A percentile compares a stretch with the other conserved stretches of the same genome.
Evolutionary conservation across 2,113 vertebrate genomes (phyloP).

Genomic region (Ophiodon elongatus): DNA sequence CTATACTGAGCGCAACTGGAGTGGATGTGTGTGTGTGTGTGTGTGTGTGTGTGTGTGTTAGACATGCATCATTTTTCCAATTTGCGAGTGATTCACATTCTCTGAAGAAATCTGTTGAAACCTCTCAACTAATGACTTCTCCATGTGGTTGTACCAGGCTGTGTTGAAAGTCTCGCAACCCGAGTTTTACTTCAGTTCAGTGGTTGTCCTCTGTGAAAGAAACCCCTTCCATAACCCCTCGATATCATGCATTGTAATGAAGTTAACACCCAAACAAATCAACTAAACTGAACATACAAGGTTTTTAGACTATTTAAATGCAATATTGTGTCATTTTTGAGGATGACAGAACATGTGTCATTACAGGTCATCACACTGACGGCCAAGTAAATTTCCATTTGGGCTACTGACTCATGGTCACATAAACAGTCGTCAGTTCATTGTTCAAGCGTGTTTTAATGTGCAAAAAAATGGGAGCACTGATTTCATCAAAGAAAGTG

Average conservation of each 20-base stretch:
- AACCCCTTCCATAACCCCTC: neutral
- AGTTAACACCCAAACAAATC: neutral
- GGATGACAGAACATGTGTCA: conserved; percentile 48
- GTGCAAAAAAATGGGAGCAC: conserved; percentile 37
- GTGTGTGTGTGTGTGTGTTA: conserved; percentile 32
- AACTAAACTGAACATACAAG: neutral
- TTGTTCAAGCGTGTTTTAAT: conserved; percentile 33
- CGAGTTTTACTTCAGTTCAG: neutral
- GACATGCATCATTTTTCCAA: neutral
- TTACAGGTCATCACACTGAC: conserved; percentile 28
- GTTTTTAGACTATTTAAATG: neutral
- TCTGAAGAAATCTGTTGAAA: neutral
- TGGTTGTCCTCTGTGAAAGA: neutral
- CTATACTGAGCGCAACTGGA: conserved; percentile 27
- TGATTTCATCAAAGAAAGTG: conserved; percentile 62
- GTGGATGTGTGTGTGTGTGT: conserved; percentile 33
- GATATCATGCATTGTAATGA: neutral
- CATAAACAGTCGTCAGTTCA: conserved; percentile 42
- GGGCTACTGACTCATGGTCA: conserved; percentile 61
- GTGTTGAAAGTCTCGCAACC: neutral
- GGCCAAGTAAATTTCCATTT: conserved; percentile 44
- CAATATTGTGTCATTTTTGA: neutral
- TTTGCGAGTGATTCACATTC: conserved; percentile 12
- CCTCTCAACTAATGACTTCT: neutral
- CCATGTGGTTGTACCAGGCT: neutral